Evolutionary conservation across 2,113 vertebrate species (phyloP), one percentile per base, ranked within the genome.

Genomic region (Rafetus swinhoei): DNA sequence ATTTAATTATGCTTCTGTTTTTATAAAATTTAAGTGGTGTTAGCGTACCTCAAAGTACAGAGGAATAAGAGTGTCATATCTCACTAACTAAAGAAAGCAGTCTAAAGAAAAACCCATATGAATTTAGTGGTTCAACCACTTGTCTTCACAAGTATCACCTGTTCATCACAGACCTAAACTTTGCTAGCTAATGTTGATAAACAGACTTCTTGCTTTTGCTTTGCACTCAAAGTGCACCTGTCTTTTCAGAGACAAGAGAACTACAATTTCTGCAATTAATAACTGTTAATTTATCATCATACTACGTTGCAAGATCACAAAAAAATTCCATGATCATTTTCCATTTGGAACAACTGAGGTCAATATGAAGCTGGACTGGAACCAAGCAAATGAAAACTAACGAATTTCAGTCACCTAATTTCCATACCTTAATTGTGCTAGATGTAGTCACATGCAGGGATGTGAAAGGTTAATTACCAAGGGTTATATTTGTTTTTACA

Each of bases 281-380:
- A 27, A 25, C 24, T 29, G 25, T 24, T 52, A 56, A 60, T 39
- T 79, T n/a, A 65, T 18, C 32, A 80, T 55, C 45, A 13, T 9
- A 84, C 45, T 35, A n/a, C 80, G 39, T 65, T 55, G 9, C 3
- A 25, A 9, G 45, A 13, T 11, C 4, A 6, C 8, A 55, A 1
- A 90, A 86, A 65, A 4, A 7, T 6, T n/a, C 11, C 1, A 2
- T 1, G 4, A 11, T 3, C 21, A 35, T 18, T 39, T 5, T 3
- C 29, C 9, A 65, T 52, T 79, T 39, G 57, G 25, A 77, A 45
- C 45, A 11, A 76, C 22, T 27, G 53, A 52, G 22, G 7, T 80
- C 22, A 57, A 21, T 45, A 77, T 39, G 35, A 55, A 74, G 55
- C 21, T 72, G 14, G 27, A 55, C 35, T 22, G 65, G 52, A 80